Base-by-base conservation (phyloP, 2,797 vertebrate species). In the Gymnoscopelus braueri region DNA sequence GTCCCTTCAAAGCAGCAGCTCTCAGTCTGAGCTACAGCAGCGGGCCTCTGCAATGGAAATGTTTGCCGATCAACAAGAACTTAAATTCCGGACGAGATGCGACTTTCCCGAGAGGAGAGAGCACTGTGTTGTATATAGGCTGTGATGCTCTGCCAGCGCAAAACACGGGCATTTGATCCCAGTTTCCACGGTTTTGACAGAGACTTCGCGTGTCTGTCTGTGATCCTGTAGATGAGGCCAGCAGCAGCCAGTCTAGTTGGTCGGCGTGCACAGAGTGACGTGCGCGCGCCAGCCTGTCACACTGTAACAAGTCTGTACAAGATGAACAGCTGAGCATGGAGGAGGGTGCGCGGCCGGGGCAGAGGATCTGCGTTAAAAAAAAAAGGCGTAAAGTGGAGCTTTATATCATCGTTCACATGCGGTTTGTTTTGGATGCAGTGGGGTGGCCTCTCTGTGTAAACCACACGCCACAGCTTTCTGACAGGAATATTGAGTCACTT, bases 161-260 rank as follows among this genome's bases (percentile, higher is more conserved):
- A 1, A 64, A 49, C 62, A 72, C 49, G 54, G 68, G 72, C 9
- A 78, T 78, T 73, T 72, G 85, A 86, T 77, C 81, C 81, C 5
- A 19, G 77, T 67, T 55, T 80, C 65, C 67, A 49, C 79, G 82
- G 81, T 82, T 19, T 71, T 76, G 78, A 69, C 8, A 10, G 62
- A 79, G 62, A 66, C 12, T 19, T 19, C 1, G 19, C 19, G 19
- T 19, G 19, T 19, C 19, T 19, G 77, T 64, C 77, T 83, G 80
- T 81, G 75, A 83, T 84, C 82, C 77, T 79, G 39, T 68, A 48
- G 54, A 72, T 13, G 55, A 77, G 74, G 52, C 67, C 71, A 1
- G 19, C 19, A n/a, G n/a, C 19, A 53, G 61, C 26, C 75, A 51
- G 62, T 74, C 69, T 19, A 71, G 72, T 73, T 84, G 60, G 80